Base-by-base conservation (phyloP, 2,797 vertebrate genomes). In the Sardinella longiceps region DNA sequence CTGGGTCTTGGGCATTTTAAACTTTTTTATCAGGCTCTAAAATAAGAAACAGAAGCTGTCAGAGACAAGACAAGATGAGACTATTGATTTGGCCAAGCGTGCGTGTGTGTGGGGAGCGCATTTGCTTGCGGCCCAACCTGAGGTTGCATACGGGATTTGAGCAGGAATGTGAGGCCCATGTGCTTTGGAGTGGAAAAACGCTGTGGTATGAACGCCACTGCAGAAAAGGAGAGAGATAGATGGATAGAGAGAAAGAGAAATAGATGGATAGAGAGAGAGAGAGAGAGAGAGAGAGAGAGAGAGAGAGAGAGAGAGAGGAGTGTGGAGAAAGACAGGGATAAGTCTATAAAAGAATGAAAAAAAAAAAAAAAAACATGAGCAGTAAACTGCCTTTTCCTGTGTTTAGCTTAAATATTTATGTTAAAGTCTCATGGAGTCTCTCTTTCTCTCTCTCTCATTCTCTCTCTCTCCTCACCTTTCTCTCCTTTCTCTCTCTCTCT, bases 361-460 rank as follows among this genome's bases (percentile, higher is more conserved):
- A 80, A 3, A 2, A 30, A 43, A 87, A 83, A 82, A 15, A 4
- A n/a, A n/a, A 81, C 83, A 84, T 30, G 85, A 82, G 51, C 83
- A 48, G 82, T 87, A 87, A 88, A 88, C 51, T 45, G 82, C 39
- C 51, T 53, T 81, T 86, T 89, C 88, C 84, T 87, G 81, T 82
- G 74, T 88, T 88, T 84, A 86, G 77, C 85, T 91, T 87, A 91
- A 92, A 93, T 89, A 91, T 92, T 92, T 89, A 90, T 86, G 87
- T 88, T 86, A 87, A 37, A 7, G 85, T 90, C 90, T 86, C 87
- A 70, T 88, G 84, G 90, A 87, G 88, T 86, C 84, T 83, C 15
- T n/a, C n/a, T n/a, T n/a, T n/a, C n/a, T n/a, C n/a, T n/a, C n/a
- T n/a, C n/a, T n/a, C n/a, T n/a, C n/a, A n/a, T n/a, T n/a, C n/a